A percentile compares a stretch with the other conserved stretches of the same genome.
Evolutionary conservation across 2,797 vertebrate species (phyloP).

Genomic region (Caiman crocodilus): DNA sequence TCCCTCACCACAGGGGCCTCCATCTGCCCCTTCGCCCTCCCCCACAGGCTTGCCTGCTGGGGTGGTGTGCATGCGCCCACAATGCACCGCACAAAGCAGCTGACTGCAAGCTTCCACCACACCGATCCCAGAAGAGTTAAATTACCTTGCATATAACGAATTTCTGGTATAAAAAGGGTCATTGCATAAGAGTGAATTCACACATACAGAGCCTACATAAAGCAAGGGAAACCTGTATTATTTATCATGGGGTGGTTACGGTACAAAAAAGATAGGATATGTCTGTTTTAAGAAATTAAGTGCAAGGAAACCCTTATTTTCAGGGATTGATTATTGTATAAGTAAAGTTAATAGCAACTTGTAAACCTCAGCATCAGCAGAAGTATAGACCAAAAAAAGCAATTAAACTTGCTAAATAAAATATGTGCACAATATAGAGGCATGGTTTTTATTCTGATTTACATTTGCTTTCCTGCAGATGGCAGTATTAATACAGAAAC

Average conservation of each 20-base stretch:
- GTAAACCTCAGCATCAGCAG: background rate
- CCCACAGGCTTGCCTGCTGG: too few species aligned
- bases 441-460: background rate
- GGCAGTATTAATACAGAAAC: conserved; percentile 90
- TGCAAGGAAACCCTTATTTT: background rate
- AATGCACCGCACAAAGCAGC: too few species aligned
- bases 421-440: accelerated
- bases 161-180: too few species aligned
- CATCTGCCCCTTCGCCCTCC: too few species aligned
- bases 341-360: background rate
- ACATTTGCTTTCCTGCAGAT: conserved; percentile 85
- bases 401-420: accelerated
- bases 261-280: background rate
- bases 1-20: too few species aligned
- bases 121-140: too few species aligned
- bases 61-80: too few species aligned
- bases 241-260: background rate
- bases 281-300: background rate
- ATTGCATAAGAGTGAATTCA: too few species aligned
- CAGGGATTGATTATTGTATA: background rate
- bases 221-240: background rate
- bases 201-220: accelerated
- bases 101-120: too few species aligned
- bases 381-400: too few species aligned
- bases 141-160: too few species aligned